These are phyloP conservation scores for Bucco capensis DNA, from an alignment of 2,113 vertebrate genomes.

Conservation along the genomic window DNA sequence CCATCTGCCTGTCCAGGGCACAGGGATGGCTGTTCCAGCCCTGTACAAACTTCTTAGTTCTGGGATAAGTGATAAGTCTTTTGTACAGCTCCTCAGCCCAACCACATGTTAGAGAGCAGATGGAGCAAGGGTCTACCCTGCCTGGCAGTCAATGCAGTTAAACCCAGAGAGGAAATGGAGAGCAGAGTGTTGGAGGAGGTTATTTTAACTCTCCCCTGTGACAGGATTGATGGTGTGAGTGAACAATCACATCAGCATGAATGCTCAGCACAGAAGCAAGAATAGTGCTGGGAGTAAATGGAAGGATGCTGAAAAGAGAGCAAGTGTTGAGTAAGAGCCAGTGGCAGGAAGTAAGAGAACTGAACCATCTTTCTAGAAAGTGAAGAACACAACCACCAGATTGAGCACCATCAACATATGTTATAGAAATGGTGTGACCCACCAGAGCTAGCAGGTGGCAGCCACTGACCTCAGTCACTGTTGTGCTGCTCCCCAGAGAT, in stretches of 20 bases:
- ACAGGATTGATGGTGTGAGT: background rate
- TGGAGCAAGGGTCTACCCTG: background rate
- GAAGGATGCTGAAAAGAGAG: background rate
- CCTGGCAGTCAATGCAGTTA: background rate
- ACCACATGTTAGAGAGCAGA: fast-evolving
- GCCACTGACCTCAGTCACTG: background rate
- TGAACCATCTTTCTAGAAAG: background rate
- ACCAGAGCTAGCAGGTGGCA: background rate
- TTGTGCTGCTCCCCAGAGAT: background rate
- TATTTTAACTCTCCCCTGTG: background rate
- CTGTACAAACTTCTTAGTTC: background rate
- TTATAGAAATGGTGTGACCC: background rate
- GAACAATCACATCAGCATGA: fast-evolving
- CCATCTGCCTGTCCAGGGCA: background rate
- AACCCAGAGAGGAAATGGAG: background rate
- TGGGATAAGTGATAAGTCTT: background rate
- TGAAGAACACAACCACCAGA: background rate
- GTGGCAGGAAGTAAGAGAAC: background rate
- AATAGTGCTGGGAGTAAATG: background rate
- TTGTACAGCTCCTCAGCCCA: background rate
- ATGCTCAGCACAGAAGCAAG: fast-evolving
- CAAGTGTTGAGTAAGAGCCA: background rate
- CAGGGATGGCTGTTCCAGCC: background rate
- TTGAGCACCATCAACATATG: fast-evolving
- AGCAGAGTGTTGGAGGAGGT: background rate